Evolutionary conservation across 2,888 invertebrate species (phyloP).

Genomic region (Dysmachus trigonus): DNA sequence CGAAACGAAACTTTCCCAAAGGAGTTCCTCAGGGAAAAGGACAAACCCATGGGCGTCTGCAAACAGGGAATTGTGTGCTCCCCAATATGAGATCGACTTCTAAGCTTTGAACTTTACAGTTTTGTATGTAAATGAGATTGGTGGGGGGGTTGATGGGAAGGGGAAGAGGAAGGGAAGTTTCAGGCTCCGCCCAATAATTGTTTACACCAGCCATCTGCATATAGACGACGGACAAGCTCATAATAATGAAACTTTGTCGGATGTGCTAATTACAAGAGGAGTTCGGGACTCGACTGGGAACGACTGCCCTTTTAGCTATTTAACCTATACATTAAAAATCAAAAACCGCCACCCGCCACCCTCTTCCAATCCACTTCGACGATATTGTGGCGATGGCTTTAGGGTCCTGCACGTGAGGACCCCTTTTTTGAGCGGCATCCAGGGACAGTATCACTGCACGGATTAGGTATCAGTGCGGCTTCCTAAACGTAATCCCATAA

Average conservation of each 20-base stretch:
- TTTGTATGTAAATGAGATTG: constrained; percentile 37
- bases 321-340: constrained; percentile 30
- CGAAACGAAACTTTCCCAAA: background rate
- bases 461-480: constrained; percentile 39
- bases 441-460: background rate
- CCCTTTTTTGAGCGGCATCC: background rate
- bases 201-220: constrained; percentile 30
- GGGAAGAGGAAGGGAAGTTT: background rate
- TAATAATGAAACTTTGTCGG: constrained; percentile 30
- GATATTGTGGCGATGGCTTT: background rate
- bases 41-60: background rate
- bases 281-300: background rate
- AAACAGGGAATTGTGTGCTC: constrained; percentile 11
- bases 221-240: constrained; percentile 22
- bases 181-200: constrained; percentile 37
- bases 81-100: constrained; percentile 25
- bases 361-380: background rate
- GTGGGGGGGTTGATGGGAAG: background rate
- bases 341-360: background rate
- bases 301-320: constrained; percentile 21
- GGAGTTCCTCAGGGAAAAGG: background rate
- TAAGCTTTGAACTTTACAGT: constrained; percentile 40
- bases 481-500: constrained; percentile 38
- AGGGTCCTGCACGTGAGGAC: background rate
- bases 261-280: constrained; percentile 31